Evolutionary conservation across 2,888 invertebrate genomes (phyloP).

Genomic region (Acleris cristana): DNA sequence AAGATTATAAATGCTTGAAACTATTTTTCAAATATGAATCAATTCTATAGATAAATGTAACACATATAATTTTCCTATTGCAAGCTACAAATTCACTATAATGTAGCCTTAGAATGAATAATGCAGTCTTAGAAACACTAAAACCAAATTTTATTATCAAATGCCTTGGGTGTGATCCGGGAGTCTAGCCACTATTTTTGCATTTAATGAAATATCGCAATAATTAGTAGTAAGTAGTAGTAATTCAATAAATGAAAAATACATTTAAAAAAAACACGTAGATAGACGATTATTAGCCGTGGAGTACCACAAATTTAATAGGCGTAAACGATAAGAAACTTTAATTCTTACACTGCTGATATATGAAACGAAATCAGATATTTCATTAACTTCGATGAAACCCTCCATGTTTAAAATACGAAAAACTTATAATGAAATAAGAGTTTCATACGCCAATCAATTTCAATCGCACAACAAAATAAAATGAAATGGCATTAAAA

Average conservation of each 20-base stretch:
- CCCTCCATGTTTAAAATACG: slow-evolving; percentile 72
- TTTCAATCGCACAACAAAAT: slow-evolving; percentile 28
- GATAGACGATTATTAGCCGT: background rate
- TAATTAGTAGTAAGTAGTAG: no score
- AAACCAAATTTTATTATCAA: no score
- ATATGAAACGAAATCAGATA: slow-evolving; percentile 91
- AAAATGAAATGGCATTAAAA: slow-evolving; percentile 24
- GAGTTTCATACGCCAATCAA: slow-evolving; percentile 15
- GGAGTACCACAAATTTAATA: slow-evolving; percentile 1
- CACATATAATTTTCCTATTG: background rate
- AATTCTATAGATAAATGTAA: background rate
- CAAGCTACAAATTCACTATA: background rate
- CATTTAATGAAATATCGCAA: no score
- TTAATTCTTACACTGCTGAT: slow-evolving; percentile 88
- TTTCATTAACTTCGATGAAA: slow-evolving; percentile 88
- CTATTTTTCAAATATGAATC: background rate
- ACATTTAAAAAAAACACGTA: no score
- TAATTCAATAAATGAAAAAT: no score
- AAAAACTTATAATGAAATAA: slow-evolving; percentile 6
- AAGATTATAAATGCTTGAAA: slow-evolving; percentile 8
- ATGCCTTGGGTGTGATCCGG: no score
- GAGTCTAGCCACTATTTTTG: no score
- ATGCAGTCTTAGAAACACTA: background rate
- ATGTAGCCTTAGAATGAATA: background rate
- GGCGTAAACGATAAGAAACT: slow-evolving; percentile 2